A percentile compares a stretch with the other conserved stretches of the same genome.
phyloP scores from a whole-genome alignment of 2,888 invertebrate species.

The Halictus quadricinctus region DNA sequence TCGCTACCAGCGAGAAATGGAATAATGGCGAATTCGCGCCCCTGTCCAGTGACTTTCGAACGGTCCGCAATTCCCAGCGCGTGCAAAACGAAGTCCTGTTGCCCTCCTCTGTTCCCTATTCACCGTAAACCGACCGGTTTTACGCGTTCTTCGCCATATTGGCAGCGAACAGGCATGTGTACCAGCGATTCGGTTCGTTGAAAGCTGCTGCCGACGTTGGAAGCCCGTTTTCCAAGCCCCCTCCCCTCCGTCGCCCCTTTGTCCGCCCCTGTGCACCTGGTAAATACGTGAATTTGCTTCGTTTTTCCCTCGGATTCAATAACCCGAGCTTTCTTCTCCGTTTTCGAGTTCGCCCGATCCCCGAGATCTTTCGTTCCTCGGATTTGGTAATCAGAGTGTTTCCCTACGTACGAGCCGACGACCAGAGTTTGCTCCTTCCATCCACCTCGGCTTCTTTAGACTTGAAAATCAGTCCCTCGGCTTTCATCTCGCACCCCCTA shows the following conservation, averaged over 20 bases:
- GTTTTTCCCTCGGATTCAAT: constrained; percentile 5
- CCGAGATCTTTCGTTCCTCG: background rate
- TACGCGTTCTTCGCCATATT: constrained; percentile 58
- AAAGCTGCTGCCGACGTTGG: background rate
- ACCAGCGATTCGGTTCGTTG: constrained; percentile 8
- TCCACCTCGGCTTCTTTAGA: background rate
- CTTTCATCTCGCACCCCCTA: background rate
- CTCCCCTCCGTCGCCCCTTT: background rate
- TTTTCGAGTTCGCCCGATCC: background rate
- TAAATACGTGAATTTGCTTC: constrained; percentile 14
- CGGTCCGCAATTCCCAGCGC: constrained; percentile 56
- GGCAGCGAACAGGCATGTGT: background rate
- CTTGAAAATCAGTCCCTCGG: background rate
- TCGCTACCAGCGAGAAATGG: constrained; percentile 34
- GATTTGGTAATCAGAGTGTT: constrained; percentile 11
- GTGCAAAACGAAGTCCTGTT: constrained; percentile 54
- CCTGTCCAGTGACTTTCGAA: constrained; percentile 38
- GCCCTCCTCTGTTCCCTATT: constrained; percentile 17
- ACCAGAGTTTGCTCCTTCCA: background rate
- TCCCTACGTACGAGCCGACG: background rate
- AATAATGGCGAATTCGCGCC: constrained; percentile 65
- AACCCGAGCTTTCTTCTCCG: background rate
- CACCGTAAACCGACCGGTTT: constrained; percentile 54
- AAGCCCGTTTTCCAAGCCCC: background rate
- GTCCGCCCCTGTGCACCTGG: background rate